These are phyloP conservation scores for Botrylloides violaceus DNA, from an alignment of 23 tunicate species.

Conservation along the genomic window DNA sequence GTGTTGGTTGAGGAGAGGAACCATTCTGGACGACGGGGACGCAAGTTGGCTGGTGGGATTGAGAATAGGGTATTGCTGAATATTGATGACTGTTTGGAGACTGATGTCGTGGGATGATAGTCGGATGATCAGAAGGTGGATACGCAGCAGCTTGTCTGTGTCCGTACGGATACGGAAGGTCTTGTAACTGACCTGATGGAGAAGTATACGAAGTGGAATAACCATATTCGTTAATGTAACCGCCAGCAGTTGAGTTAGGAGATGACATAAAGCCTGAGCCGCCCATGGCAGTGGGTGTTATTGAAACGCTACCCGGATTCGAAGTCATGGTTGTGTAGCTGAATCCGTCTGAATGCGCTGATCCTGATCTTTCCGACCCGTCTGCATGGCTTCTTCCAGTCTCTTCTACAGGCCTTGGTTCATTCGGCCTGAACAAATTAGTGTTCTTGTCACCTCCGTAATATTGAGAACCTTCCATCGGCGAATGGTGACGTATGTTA, in stretches of 20 bases:
- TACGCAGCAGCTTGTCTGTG: conserved; percentile 6
- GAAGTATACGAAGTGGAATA: conserved; percentile 12
- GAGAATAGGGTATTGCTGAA: conserved; percentile 5
- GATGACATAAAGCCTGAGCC: conserved; percentile 2
- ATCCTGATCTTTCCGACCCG: not conserved
- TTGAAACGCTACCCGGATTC: not conserved
- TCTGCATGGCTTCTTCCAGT: not conserved
- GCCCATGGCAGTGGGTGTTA: not conserved
- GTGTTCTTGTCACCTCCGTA: not conserved
- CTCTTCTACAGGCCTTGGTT: not conserved
- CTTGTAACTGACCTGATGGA: conserved; percentile 6
- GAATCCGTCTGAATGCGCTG: not conserved
- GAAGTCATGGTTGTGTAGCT: not conserved
- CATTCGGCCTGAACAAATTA: not conserved
- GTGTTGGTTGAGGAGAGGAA: conserved; percentile 13
- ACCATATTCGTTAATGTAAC: conserved; percentile 1
- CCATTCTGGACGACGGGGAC: conserved; percentile 6
- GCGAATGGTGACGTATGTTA: not conserved
- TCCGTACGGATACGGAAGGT: conserved; percentile 2
- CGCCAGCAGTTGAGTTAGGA: conserved; percentile 8
- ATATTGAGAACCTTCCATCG: not conserved
- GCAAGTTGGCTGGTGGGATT: not conserved
- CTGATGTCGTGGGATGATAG: not conserved
- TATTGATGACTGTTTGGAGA: conserved; percentile 8
- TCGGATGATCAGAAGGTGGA: not conserved